Conservation (phyloP, 2,797 vertebrate genomes). For the Sebastes itinus region DNA sequence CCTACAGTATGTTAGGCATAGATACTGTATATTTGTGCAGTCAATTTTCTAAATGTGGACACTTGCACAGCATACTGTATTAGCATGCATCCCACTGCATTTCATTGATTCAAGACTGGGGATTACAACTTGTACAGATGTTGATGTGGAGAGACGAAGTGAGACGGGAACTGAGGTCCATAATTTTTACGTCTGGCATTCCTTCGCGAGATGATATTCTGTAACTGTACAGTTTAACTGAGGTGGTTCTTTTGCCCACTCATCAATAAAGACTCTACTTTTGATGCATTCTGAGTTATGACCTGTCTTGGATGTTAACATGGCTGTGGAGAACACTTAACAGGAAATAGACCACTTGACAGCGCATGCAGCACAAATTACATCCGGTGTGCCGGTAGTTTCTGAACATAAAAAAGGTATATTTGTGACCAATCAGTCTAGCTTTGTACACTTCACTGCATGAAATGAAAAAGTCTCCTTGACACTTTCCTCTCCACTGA, state of each 20-base stretch:
- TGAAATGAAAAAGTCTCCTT: conserved; percentile 13
- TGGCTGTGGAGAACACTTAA: conserved; percentile 2
- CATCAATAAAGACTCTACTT: conserved; percentile 90
- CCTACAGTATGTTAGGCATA: conserved; percentile 68
- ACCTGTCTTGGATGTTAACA: conserved; percentile 43
- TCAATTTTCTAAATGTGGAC: conserved; percentile 73
- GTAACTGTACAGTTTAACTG: conserved; percentile 87
- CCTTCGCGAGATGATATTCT: conserved; percentile 77
- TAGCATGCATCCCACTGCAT: conserved; percentile 81
- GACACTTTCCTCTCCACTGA: not conserved
- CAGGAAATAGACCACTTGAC: not conserved
- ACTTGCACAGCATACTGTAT: conserved; percentile 77
- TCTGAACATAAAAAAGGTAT: not conserved
- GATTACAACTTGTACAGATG: conserved; percentile 77
- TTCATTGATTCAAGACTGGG: conserved; percentile 70
- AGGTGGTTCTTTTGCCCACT: conserved; percentile 85
- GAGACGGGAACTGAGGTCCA: conserved; percentile 67
- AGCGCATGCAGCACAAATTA: not conserved
- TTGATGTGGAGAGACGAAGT: conserved; percentile 56
- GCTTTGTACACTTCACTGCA: conserved; percentile 12
- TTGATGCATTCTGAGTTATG: conserved; percentile 80
- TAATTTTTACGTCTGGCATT: conserved; percentile 77
- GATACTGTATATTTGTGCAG: conserved; percentile 67
- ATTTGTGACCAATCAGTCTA: not conserved
- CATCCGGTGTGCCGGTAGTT: conserved; percentile 8